A percentile compares a stretch with the other conserved stretches of the same genome.
These are phyloP conservation scores for Myotis yumanensis DNA, from an alignment of 2,113 vertebrate species.

Conservation along the genomic window DNA sequence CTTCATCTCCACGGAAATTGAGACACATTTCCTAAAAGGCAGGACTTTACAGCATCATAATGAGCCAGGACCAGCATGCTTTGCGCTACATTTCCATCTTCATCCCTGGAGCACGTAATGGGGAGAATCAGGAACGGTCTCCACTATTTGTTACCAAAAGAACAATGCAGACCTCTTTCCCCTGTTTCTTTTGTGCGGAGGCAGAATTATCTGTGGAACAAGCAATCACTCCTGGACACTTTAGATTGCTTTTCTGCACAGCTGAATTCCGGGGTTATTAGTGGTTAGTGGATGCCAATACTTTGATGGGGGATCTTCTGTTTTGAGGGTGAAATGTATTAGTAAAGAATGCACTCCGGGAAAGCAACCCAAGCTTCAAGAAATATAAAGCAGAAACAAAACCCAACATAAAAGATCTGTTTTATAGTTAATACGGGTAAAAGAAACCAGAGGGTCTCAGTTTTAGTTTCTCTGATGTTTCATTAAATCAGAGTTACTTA, in stretches of 20 bases:
- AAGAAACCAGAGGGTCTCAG: constrained; percentile 27
- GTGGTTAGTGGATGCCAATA: constrained; percentile 43
- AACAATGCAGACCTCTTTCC: not conserved
- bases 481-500: constrained; percentile 44
- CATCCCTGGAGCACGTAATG: not conserved
- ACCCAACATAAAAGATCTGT: constrained; percentile 7
- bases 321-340: constrained; percentile 53
- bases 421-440: constrained; percentile 38
- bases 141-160: constrained; percentile 39
- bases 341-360: constrained; percentile 39
- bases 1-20: constrained; percentile 57
- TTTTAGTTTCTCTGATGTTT: constrained; percentile 43
- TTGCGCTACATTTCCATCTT: not conserved
- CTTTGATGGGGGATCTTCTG: constrained; percentile 40
- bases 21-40: constrained; percentile 57
- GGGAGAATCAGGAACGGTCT: constrained; percentile 34
- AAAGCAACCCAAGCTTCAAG: constrained; percentile 11
- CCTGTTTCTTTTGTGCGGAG: constrained; percentile 46
- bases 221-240: constrained; percentile 48
- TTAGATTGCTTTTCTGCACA: constrained; percentile 55
- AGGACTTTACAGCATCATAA: constrained; percentile 32
- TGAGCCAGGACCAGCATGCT: constrained; percentile 37
- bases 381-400: constrained; percentile 60
- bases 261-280: constrained; percentile 54
- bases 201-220: constrained; percentile 58